Conservation (phyloP, 2,888 invertebrate genomes). For the Odontocolon sp. region DNA sequence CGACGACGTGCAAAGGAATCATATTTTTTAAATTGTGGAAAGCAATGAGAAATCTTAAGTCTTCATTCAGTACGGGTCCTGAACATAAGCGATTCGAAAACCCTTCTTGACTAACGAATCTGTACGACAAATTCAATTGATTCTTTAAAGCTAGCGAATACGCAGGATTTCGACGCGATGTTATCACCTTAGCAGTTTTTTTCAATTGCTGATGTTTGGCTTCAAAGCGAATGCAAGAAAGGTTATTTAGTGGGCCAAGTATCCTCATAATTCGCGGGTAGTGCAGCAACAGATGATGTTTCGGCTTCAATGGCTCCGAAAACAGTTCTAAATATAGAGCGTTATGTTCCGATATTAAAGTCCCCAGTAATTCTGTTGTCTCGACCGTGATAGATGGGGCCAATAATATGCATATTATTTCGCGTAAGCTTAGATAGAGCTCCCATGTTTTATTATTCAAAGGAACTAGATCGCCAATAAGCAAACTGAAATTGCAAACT, state of each 20-base stretch:
- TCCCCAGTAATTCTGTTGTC: constrained; percentile 10
- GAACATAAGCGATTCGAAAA: constrained; percentile 4
- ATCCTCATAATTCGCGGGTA: constrained; percentile 45
- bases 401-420: constrained; percentile 26
- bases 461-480: constrained; percentile 58
- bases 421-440: constrained; percentile 40
- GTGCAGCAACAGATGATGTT: constrained; percentile 53
- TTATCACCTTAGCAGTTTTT: constrained; percentile 1
- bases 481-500: constrained; percentile 53
- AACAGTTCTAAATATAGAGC: constrained; percentile 40
- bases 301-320: constrained; percentile 44
- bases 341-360: constrained; percentile 48
- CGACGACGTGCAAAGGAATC: neutral
- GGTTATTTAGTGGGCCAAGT: constrained; percentile 49
- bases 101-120: constrained; percentile 10
- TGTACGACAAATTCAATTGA: constrained; percentile 6
- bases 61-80: neutral
- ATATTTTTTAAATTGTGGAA: neutral
- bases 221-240: constrained; percentile 44
- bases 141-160: constrained; percentile 23
- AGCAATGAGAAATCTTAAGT: neutral
- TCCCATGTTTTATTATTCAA: constrained; percentile 50
- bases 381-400: neutral
- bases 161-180: constrained; percentile 23
- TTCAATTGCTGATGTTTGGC: constrained; percentile 18